phyloP scores from a whole-genome alignment of 2,113 vertebrate species.

The Machaerirhynchus nigripectus region DNA sequence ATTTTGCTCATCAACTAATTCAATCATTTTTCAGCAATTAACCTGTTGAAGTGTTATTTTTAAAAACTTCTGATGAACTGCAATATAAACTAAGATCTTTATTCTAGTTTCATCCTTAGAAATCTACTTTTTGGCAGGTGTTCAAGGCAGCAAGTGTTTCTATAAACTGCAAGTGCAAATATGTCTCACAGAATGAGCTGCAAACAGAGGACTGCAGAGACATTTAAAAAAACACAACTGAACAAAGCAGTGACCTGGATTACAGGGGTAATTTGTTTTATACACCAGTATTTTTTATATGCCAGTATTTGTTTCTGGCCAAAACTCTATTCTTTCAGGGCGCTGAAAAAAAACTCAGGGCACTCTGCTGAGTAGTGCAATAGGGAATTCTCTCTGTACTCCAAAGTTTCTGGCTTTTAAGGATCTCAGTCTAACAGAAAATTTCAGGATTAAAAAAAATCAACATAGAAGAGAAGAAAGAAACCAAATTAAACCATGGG shows the following conservation, averaged over 20 bases:
- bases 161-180: conserved; percentile 26
- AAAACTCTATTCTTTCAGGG: neutral
- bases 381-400: neutral
- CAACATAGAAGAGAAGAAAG: neutral
- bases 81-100: neutral
- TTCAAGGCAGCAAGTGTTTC: conserved; percentile 20
- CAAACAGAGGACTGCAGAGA: neutral
- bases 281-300: neutral
- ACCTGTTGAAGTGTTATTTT: neutral
- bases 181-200: neutral
- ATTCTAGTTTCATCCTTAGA: neutral
- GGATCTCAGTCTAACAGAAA: neutral
- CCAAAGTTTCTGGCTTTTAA: neutral
- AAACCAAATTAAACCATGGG: neutral
- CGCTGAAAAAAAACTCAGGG: neutral
- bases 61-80: neutral
- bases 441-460: neutral
- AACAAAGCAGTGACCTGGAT: neutral
- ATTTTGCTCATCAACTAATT: neutral
- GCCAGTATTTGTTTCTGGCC: neutral
- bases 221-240: neutral
- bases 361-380: neutral
- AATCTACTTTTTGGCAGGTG: conserved; percentile 10
- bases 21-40: neutral
- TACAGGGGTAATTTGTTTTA: neutral